These are phyloP conservation scores for Pogonus chalceus DNA, from an alignment of 1,140 invertebrate species.

Conservation along the genomic window DNA sequence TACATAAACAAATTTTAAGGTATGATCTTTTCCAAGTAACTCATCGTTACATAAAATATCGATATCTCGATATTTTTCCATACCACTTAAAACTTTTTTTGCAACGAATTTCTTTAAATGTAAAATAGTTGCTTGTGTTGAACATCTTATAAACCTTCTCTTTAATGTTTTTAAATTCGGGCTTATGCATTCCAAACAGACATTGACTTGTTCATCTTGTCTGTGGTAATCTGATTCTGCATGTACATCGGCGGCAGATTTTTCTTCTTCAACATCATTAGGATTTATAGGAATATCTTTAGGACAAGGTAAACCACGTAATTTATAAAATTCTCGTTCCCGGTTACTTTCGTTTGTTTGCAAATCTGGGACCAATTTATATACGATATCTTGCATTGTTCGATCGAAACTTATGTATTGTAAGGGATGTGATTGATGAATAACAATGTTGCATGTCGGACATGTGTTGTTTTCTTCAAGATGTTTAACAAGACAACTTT, in stretches of 20 bases:
- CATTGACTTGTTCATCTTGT: conserved; percentile 90
- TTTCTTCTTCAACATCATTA: conserved; percentile 51
- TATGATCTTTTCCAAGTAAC: conserved; percentile 96
- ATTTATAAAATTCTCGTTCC: conserved; percentile 78
- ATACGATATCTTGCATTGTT: conserved; percentile 98
- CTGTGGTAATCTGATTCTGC: conserved; percentile 86
- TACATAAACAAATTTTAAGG: conserved; percentile 95
- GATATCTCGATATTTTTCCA: conserved; percentile 93
- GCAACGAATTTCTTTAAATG: conserved; percentile 97
- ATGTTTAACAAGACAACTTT: conserved; percentile 95
- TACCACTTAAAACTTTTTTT: conserved; percentile 81
- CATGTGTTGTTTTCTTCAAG: conserved; percentile 95
- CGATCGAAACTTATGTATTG: conserved; percentile 96
- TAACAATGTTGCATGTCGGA: conserved; percentile 92
- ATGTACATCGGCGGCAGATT: conserved; percentile 52
- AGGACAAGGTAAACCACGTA: conserved; percentile 73
- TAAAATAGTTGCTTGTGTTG: conserved; percentile 93
- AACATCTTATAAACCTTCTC: conserved; percentile 84
- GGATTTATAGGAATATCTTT: conserved; percentile 70
- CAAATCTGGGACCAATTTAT: conserved; percentile 87
- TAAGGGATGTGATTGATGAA: conserved; percentile 94
- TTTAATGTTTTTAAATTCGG: conserved; percentile 76
- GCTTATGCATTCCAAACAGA: conserved; percentile 79
- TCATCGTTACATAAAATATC: conserved; percentile 99
- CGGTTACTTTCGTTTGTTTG: conserved; percentile 81